Evolutionary conservation across 2,797 vertebrate genomes (phyloP), one percentile per base, ranked within the genome.

Genomic region (Mormyrus hasselquistii): DNA sequence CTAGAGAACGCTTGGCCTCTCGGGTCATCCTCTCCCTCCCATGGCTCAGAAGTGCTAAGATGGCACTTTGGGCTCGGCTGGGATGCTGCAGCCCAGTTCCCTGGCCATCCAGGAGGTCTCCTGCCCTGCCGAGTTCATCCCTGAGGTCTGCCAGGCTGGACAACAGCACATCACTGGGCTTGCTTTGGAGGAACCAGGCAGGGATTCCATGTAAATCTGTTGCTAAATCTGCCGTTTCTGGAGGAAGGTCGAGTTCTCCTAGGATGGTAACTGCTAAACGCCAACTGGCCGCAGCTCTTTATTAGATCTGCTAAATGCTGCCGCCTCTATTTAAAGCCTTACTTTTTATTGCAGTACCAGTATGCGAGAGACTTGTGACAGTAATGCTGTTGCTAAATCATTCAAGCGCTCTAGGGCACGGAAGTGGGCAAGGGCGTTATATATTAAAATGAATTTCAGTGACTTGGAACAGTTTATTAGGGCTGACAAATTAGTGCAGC

Each of bases 61-160:
- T 96, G 89, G 97, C 96, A 0, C 97, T 96, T 88, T 97, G 97
- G 73, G 96, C 95, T 3, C 90, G 91, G 47, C 93, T 86, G 94
- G 90, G n/a, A 93, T 83, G 38, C 91, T 0, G 52, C 12, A 41
- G 0, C 79, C 91, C 90, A 34, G 87, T 65, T 47, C 91, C 89
- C 2, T 94, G 92, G 0, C 94, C 92, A 91, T 94, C 38, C 25
- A 65, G 9, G 0, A 93, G 93, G 89, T 96, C 96, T 3, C 92
- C 89, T 49, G 93, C 93, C 82, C 94, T 94, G 2, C 93, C 96
- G 0, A 96, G 95, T 8, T 96, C 96, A 82, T 96, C 96, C 91
- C 96, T 95, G 92, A 99, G 91, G 62, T 97, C 95, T 0, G 97
- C 97, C 87, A 99, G 94, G 92, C 98, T 99, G 94, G 91, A 53